Conservation (phyloP, 2,113 vertebrate species). For the Rana temporaria region DNA sequence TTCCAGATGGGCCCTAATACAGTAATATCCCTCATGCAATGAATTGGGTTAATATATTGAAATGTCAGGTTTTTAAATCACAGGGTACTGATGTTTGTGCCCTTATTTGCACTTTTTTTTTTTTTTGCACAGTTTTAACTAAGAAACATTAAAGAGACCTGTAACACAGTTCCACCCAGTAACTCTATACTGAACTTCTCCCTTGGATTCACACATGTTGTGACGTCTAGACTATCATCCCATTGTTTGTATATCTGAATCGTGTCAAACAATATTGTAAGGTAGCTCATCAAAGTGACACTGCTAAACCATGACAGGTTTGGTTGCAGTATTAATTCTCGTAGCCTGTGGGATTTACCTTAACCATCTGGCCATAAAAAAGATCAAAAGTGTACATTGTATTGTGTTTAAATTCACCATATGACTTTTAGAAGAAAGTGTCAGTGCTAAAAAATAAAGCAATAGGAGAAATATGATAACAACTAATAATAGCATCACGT, state of each 20-base stretch:
- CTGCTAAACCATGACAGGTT: background rate
- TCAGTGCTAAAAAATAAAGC: no score
- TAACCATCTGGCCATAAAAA: slow-evolving; percentile 32
- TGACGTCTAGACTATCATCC: slow-evolving; percentile 24
- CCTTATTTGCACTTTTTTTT: background rate
- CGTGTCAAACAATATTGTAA: slow-evolving; percentile 27
- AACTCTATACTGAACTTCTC: slow-evolving; percentile 11
- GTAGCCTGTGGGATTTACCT: slow-evolving; percentile 17
- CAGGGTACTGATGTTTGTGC: background rate
- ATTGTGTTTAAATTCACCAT: slow-evolving; percentile 13
- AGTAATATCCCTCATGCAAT: background rate
- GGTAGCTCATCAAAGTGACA: slow-evolving; percentile 28
- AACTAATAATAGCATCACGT: no score
- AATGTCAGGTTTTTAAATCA: background rate
- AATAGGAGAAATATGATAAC: no score
- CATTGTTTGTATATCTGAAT: slow-evolving; percentile 29
- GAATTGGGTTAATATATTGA: slow-evolving; percentile 17
- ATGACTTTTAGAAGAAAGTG: background rate
- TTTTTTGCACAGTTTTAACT: background rate
- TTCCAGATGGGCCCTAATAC: slow-evolving; percentile 52
- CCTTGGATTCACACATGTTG: background rate
- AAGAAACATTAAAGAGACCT: background rate
- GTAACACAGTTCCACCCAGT: slow-evolving; percentile 13
- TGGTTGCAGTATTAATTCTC: background rate
- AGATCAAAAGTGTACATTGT: slow-evolving; percentile 24